Evolutionary conservation across 2,797 vertebrate species (phyloP), one percentile per base, ranked within the genome.

Genomic region (Danio tinwini): DNA sequence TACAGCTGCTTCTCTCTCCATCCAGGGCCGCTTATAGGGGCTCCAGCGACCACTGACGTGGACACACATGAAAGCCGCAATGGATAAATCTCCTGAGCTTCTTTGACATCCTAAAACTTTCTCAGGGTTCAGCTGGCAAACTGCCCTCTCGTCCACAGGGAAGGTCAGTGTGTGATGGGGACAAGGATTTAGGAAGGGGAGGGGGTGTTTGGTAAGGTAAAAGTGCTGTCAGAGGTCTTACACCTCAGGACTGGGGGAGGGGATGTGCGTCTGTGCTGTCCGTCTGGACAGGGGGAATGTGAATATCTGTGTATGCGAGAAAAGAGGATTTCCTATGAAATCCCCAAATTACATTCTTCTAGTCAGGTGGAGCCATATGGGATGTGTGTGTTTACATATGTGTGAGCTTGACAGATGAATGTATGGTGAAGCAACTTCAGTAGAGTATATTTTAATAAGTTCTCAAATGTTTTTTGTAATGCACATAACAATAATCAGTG

Each of bases 101-200:
- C 19, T 50, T 49, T 80, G 81, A 63, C 78, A 44, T 76, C 64
- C 40, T 80, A 73, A 80, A 85, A 85, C 79, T 63, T 86, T 86
- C 19, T 17, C 71, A 74, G 83, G 85, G 83, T 87, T 83, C 88
- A 87, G 87, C 84, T 87, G 88, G 82, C 86, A 78, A 42, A 56
- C 17, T 79, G 74, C 68, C 83, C 73, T 83, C 40, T 72, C 47
- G 52, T 82, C 76, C 59, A 65, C 68, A 58, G 72, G 74, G 78
- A 64, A 58, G 61, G 75, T 78, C 78, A 81, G 73, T 55, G 29
- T 45, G 47, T 39, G 63, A 21, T 44, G 37, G 69, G 56, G 56
- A 64, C 17, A 81, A 39, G 79, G 49, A 17, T 74, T 42, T 44
- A 21, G 56, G 67, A 62, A 74, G 52, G 44, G 63, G 49, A 55